Percentiles rank a stretch among this genome's conserved stretches.
Evolutionary conservation across 2,888 invertebrate genomes (phyloP).

Genomic region (Tryphoninae sp.): DNA sequence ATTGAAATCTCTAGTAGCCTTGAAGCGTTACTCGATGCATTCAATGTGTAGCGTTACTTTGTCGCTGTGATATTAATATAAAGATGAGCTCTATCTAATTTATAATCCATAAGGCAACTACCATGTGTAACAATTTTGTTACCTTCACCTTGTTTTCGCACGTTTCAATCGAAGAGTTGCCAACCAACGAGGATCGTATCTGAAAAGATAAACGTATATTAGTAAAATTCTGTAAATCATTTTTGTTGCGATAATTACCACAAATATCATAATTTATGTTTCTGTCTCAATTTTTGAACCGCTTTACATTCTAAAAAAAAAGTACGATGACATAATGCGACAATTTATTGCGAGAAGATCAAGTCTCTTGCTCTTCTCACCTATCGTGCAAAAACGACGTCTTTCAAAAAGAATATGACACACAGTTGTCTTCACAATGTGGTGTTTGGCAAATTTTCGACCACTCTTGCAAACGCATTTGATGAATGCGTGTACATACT

Average conservation of each 20-base stretch:
- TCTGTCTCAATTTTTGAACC: not conserved
- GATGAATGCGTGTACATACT: not conserved
- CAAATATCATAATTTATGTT: not conserved
- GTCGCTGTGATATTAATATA: too few species aligned
- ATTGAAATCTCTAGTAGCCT: too few species aligned
- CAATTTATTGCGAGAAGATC: not conserved
- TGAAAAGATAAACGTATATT: not conserved
- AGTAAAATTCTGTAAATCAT: not conserved
- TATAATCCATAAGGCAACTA: too few species aligned
- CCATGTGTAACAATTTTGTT: not conserved
- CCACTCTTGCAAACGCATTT: not conserved
- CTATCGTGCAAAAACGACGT: not conserved
- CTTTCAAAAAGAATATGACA: not conserved
- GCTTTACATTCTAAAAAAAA: not conserved
- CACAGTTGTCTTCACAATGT: not conserved
- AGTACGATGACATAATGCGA: not conserved
- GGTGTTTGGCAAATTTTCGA: not conserved
- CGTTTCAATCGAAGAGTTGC: not conserved
- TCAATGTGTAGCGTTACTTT: too few species aligned
- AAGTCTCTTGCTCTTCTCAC: not conserved
- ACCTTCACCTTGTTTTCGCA: slow-evolving; percentile 34
- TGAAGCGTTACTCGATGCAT: too few species aligned
- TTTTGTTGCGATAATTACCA: not conserved
- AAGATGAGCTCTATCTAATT: too few species aligned
- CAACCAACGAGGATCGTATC: not conserved